phyloP scores from a whole-genome alignment of 2,797 vertebrate genomes.

The Sciurus carolinensis region DNA sequence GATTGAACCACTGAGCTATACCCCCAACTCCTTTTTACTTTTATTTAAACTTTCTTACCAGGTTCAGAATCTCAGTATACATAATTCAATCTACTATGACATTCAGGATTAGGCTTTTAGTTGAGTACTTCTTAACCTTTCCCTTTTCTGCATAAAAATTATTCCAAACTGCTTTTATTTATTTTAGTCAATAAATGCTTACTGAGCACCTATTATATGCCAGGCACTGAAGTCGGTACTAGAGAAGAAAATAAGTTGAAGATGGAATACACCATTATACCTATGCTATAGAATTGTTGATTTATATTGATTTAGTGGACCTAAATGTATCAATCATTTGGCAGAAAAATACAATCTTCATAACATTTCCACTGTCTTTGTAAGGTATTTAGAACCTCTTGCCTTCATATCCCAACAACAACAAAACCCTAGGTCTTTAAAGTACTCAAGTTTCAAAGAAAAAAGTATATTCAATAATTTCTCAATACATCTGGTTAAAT shows the following conservation, averaged over 20 bases:
- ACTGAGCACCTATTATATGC: background rate
- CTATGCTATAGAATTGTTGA: background rate
- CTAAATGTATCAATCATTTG: background rate
- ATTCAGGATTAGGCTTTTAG: background rate
- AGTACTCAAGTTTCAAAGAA: constrained; percentile 56
- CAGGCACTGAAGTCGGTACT: background rate
- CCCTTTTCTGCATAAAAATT: background rate
- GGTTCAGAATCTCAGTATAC: constrained; percentile 6
- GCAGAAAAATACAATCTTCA: constrained; percentile 13
- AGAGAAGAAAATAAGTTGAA: constrained; percentile 18
- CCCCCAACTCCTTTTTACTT: background rate
- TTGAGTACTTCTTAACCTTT: background rate
- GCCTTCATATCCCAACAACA: background rate
- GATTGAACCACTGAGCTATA: background rate
- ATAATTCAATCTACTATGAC: background rate
- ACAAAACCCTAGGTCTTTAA: background rate
- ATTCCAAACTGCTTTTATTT: background rate
- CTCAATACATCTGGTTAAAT: background rate
- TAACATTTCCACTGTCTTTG: constrained; percentile 4
- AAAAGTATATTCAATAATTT: background rate
- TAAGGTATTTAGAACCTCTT: background rate
- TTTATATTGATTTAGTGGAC: constrained; percentile 23
- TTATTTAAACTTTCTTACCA: background rate
- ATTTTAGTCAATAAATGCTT: constrained; percentile 32
- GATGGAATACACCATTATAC: background rate